Evolutionary conservation across 2,888 invertebrate genomes (phyloP), one percentile per base, ranked within the genome.

Genomic region (Dryadula phaetusa): DNA sequence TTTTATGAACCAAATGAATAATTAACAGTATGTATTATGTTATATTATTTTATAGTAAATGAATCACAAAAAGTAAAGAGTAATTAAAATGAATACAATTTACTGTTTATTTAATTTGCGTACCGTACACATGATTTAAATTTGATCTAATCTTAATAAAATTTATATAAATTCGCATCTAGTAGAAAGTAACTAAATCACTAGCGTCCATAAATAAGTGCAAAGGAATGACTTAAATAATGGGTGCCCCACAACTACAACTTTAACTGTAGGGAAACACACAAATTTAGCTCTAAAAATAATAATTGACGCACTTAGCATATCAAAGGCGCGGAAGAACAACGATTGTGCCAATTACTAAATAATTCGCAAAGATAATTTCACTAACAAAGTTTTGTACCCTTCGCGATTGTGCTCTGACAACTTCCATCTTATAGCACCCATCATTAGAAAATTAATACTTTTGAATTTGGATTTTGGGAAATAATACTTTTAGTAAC

Each of bases 401-500:
- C 67, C 60, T 69, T 56, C 66, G 65, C 70, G 78, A 82, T 82
- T 82, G 80, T 81, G 80, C 78, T 81, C 76, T 77, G 81, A 81
- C 75, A 76, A 79, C 75, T 74, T 77, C 77, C 77, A 79, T 79
- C 76, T 79, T 77, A 78, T 86, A 88, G 86, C 86, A 86, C 85
- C 84, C 76, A 86, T 81, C 71, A 76, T 82, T 82, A 82, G 81
- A 85, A 84, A 82, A 79, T 85, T 90, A 90, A 92, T 92, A 92
- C 90, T 90, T 85, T 84, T 82, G 86, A 90, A 88, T 90, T 89
- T 85, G 74, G 80, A 89, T 86, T 86, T 90, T 87, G 85, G 84
- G 85, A 85, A 88, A 89, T 91, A 92, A 91, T 92, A 92, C 90
- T 92, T 90, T 86, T 86, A 82, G 81, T 84, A 82, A 83, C 75